phyloP scores from a whole-genome alignment of 2,888 invertebrate genomes.

The Apamea anceps region DNA sequence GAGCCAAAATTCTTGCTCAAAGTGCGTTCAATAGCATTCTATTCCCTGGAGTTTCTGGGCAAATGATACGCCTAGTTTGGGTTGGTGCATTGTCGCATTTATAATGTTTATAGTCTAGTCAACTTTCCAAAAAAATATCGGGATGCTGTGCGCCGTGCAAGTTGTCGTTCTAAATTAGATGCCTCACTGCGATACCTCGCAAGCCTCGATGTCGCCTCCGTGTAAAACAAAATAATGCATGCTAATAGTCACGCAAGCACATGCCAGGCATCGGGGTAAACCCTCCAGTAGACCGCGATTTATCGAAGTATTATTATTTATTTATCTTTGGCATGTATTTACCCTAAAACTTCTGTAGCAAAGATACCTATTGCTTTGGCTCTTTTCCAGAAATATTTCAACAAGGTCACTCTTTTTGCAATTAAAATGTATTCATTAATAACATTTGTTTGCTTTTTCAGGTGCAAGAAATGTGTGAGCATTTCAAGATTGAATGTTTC shows the following conservation, averaged over 20 bases:
- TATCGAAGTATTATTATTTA: too few species aligned
- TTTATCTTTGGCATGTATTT: too few species aligned
- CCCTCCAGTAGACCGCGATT: too few species aligned
- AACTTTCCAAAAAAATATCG: not conserved
- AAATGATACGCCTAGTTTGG: not conserved
- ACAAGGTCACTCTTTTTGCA: not conserved
- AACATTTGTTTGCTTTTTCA: slow-evolving; percentile 81
- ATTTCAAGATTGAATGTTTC: slow-evolving; percentile 97
- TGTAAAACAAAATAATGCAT: too few species aligned
- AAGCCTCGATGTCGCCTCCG: too few species aligned
- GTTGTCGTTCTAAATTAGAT: not conserved
- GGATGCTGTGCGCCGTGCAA: not conserved
- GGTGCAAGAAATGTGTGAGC: slow-evolving; percentile 98
- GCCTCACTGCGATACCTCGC: too few species aligned
- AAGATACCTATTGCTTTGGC: not conserved
- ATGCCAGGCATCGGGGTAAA: too few species aligned
- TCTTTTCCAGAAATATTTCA: not conserved
- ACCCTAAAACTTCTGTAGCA: not conserved
- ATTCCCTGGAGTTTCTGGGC: not conserved
- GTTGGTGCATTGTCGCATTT: not conserved
- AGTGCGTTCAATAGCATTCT: not conserved
- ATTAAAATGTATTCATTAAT: not conserved
- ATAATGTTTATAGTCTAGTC: not conserved
- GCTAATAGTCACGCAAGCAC: too few species aligned
- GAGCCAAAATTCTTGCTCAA: not conserved